Base-by-base conservation (phyloP, 2,797 vertebrate species). In the Syndactyla subalaris region DNA sequence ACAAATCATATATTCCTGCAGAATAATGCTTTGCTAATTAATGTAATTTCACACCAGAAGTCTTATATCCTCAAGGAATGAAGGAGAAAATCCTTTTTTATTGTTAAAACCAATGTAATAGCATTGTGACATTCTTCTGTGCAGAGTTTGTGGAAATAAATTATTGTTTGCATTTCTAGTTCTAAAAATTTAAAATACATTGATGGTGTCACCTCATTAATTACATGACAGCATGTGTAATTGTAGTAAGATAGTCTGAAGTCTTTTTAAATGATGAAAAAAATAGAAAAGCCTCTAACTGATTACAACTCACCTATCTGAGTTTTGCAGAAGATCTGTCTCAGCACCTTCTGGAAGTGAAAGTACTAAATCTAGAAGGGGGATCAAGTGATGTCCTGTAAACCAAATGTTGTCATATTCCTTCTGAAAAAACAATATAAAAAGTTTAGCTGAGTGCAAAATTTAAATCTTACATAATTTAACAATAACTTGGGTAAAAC, bases 311-410 rank as follows among this genome's bases (percentile, higher is more conserved):
- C 74, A 99, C 99, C 98, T 99, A 95, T 99, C 99, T 93, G 99
- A 99, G 48, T 97, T 97, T 74, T 98, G 98, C 23, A 99, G 98
- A 92, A 99, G 97, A 98, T 98, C 98, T 5, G 98, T 99, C 96
- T 99, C 98, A 38, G 98, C 97, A 34, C 98, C 99, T 95, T 98
- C 98, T 83, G 99, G 98, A 90, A 99, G 98, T 92, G 84, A 91
- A 41, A 99, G 96, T 26, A 98, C 98, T 85, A 98, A 96, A 67
- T 96, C 97, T 77, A 99, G 91, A 96, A 99, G 96, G 7, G 98
- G 97, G 75, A 98, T 81, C 34, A 99, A 85, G 45, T 98, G 98
- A 41, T 94, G 95, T 62, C 98, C 99, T 83, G 97, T 95, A 97
- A 99, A 99, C 98, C 99, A 99, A 72, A 95, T 74, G 26, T 97